Evolutionary conservation across 2,888 invertebrate genomes (phyloP), one percentile per base, ranked within the genome.

Genomic region (Archaeoteleia sp.): DNA sequence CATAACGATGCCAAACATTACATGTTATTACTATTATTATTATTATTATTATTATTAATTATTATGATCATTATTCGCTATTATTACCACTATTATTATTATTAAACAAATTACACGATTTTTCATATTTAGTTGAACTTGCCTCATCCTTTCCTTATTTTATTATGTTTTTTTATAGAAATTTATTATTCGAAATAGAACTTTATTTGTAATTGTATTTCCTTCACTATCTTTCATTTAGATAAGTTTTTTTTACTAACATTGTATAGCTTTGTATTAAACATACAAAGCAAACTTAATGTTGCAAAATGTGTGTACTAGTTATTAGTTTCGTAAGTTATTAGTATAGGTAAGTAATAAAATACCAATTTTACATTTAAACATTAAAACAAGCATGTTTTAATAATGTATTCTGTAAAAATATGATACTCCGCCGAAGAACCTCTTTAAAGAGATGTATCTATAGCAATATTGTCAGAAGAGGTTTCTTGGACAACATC

Each of bases 1-100:
- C 76, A 78, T 80, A 79, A 80, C 82, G 80, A 82, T 82, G 80
- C 82, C 82, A 82, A 82, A 82, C 82, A 79, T 81, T 79, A 79
- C 74, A 79, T 76, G 75, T 81, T 80, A 80, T 78, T 76, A 76
- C 67, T 70, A 72, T 72, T 72, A 73, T 71, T 71, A 72, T 58
- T 71, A 71, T 69, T 72, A 72, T 70, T 71, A 65, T 66, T 60
- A 67, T 54, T 12, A n/a, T n/a, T n/a, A n/a, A n/a, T n/a, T n/a
- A n/a, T n/a, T n/a, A n/a, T n/a, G n/a, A n/a, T n/a, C n/a, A 61
- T 67, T 70, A 68, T 61, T 58, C 65, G 29, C 45, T 65, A 74
- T 72, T 73, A 75, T 74, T 71, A 73, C 58, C 61, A 73, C 57
- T 72, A 70, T 65, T 48, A 51, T 68, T 53, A 70, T 72, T 71